Evolutionary conservation across 64 coral and sea anemone species (phyloP), one percentile per base, ranked within the genome.

Genomic region (Catalaphyllia jardinei): DNA sequence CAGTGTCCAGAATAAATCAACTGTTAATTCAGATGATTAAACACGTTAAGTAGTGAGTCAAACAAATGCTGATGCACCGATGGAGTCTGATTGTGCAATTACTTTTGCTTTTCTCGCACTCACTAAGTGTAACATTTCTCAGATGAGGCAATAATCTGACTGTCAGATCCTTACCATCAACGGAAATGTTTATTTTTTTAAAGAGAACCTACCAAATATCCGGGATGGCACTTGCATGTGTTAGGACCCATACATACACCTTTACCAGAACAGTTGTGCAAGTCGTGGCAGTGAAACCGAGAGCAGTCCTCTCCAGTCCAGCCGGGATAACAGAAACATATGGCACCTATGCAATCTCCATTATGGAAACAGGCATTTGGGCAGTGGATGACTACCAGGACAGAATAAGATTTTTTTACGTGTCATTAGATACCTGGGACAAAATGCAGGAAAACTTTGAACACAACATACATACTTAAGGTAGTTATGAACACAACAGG

Each of bases 231-330:
- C n/a, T 50, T 72, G 72, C 87, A 94, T 13, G 75, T 64, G 31
- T 94, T 94, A 9, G 92, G 92, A 14, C 92, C 92, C 77, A 94
- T 79, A 39, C 92, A 94, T 52, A 64, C 54, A 33, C 92, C 92
- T 31, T 84, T 59, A 28, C 60, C 80, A 29, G 87, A 82, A 71
- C 92, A 94, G 49, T 86, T 78, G 52, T 78, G 87, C 24, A 94
- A 25, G 75, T 94, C 79, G 22, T 89, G 63, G 17, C 92, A 94
- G 42, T 94, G 80, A 63, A 79, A 94, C n/a, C 67, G 73, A 19
- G 92, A 94, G 49, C 92, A 94, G 15, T 94, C 92, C 27, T 60
- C 62, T 10, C 92, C 92, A 75, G 87, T 89, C 92, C 92, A 94
- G 1, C 92, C 92, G 10, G 64, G 79, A 38, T 94, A 78, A 55